Evolutionary conservation across 1,140 invertebrate species (phyloP), one percentile per base, ranked within the genome.

Genomic region (Caenorhabditis brenneri): DNA sequence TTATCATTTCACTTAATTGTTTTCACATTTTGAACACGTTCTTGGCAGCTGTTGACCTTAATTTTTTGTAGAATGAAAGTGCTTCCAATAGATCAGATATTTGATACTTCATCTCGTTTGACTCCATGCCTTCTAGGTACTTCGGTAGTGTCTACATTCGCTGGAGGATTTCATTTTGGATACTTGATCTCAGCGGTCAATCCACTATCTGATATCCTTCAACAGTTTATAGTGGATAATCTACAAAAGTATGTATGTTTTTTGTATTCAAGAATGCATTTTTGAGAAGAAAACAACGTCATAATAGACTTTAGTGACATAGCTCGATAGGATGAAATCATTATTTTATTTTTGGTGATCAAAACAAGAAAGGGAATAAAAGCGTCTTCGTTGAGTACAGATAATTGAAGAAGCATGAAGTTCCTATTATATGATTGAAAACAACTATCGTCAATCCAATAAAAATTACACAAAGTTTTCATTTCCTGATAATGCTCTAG

Each of bases 161-260:
- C 58, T 15, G 84, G 84, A 5, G 84, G 84, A 49, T 81, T 86
- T 27, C 85, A 86, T 51, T 86, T 86, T 49, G 85, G 85, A 29
- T 86, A 87, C 36, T 80, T 87, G 74, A 85, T 86, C n/a, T 85
- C 85, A 2, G 42, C 87, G 12, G 74, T 86, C 27, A 86, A 86
- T 42, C 85, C 85, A 19, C 65, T 86, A 60, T 42, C 84, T 16
- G 80, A 86, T 22, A 49, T 86, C 2, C 80, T 86, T 9, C 80
- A 86, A 36, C 31, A 81, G 19, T 86, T 86, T 39, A 42, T 86
- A 22, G 55, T 86, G 1, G 69, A 81, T 0, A 60, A 42, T 24
- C 27, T 85, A 19, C 27, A 42, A 24, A 69, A 22, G 83, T 85
- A 55, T 27, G 83, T 65, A 2, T 33, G n/a, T 16, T 12, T 6